Conservation (phyloP, 1,140 invertebrate species). For the Oryzaephilus surinamensis region DNA sequence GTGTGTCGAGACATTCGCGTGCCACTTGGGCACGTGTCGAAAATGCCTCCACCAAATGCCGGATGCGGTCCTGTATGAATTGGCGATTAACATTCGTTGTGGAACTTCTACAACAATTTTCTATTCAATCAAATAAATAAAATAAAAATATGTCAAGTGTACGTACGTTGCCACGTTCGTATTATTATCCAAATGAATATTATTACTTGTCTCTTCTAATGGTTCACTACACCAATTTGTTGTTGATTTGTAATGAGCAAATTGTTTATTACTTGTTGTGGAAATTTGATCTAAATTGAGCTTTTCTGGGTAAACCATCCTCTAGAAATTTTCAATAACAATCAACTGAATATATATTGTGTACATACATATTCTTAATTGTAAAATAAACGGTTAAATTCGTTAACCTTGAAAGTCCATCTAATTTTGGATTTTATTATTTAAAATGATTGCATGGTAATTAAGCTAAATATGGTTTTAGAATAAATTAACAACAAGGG, state of each 20-base stretch:
- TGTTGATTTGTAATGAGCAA: constrained; percentile 14
- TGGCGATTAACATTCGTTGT: constrained; percentile 27
- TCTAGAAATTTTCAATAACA: constrained; percentile 13
- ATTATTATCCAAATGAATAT: constrained; percentile 10
- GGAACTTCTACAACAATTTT: constrained; percentile 3
- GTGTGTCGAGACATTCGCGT: constrained; percentile 45
- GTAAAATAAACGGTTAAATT: background rate
- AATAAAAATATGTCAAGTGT: background rate
- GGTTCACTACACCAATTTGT: constrained; percentile 31
- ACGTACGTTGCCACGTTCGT: background rate
- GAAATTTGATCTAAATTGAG: constrained; percentile 28
- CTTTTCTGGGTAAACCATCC: constrained; percentile 36
- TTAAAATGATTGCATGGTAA: background rate
- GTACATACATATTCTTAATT: background rate
- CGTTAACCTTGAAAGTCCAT: background rate
- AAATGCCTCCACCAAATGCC: constrained; percentile 48
- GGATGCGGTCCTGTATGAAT: constrained; percentile 42
- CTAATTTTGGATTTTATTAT: background rate
- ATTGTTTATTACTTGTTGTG: constrained; percentile 12
- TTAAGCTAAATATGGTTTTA: background rate
- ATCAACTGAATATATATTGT: background rate
- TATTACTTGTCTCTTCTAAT: constrained; percentile 22
- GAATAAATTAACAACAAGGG: constrained; percentile 5
- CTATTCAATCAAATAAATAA: background rate
- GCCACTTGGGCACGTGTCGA: constrained; percentile 45